Evolutionary conservation across 2,797 vertebrate genomes (phyloP), one percentile per base, ranked within the genome.

Genomic region (Epinephelus coioides): DNA sequence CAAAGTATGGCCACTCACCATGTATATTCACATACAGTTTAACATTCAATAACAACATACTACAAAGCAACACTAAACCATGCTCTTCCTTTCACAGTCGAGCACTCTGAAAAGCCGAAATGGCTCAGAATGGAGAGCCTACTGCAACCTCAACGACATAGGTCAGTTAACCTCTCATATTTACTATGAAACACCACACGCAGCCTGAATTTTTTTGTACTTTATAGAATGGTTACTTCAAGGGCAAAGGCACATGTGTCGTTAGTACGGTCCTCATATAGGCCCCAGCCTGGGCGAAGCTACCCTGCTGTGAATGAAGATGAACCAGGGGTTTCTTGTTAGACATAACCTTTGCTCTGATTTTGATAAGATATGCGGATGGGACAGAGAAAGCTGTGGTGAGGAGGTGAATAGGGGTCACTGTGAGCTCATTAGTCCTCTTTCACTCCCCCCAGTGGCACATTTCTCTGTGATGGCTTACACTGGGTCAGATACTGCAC

Each of bases 141-240:
- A 97, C 96, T 97, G 96, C 96, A 98, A 96, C 95, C 96, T 98
- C 92, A 97, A 96, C 86, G 97, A 98, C 91, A 95, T 97, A 91
- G 97, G 98, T 98, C 90, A 97, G 97, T 97, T 68, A 71, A 66
- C 30, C 47, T 51, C 63, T 59, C 76, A 60, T 46, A 73, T 69
- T 74, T 40, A 23, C 54, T 61, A 54, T 69, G 12, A 76, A n/a
- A 53, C 73, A 53, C 30, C 54, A 69, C 68, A 63, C 54, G 50
- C 34, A 55, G 25, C 19, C 21, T 57, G 44, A 46, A 53, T 63
- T 34, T 8, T 47, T 66, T 54, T 57, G 38, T 56, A 77, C 67
- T 63, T 80, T 81, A 59, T 74, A 60, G 47, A 55, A 49, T 50
- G 9, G 5, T 53, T 11, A 11, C 46, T 83, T 91, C 78, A 91